Evolutionary conservation across 2,113 vertebrate species (phyloP).

Genomic region (Tapirus terrestris): DNA sequence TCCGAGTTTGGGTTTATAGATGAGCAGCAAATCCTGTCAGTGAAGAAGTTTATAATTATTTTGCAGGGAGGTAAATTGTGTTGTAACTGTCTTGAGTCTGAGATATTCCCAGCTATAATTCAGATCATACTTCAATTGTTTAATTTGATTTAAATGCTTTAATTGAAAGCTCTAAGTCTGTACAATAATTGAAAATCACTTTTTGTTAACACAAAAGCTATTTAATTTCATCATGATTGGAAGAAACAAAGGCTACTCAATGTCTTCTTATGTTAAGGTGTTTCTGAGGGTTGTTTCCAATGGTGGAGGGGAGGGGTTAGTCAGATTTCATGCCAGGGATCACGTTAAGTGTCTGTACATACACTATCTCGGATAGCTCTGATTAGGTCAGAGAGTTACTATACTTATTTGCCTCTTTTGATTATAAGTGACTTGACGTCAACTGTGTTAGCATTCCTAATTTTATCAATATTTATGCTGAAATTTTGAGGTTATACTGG

Average conservation of each 20-base stretch:
- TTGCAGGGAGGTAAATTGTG: slow-evolving; percentile 76
- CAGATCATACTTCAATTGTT: slow-evolving; percentile 73
- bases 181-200: slow-evolving; percentile 73
- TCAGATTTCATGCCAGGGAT: background rate
- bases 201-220: slow-evolving; percentile 38
- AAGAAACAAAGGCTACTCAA: slow-evolving; percentile 71
- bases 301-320: background rate
- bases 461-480: slow-evolving; percentile 1
- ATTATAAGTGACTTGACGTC: background rate
- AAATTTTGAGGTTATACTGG: background rate
- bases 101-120: slow-evolving; percentile 80
- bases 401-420: background rate
- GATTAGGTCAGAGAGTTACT: background rate
- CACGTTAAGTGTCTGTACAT: background rate
- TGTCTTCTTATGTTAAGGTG: slow-evolving; percentile 67
- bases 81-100: slow-evolving; percentile 75
- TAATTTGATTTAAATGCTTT: slow-evolving; percentile 64
- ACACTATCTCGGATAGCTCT: background rate
- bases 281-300: background rate
- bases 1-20: slow-evolving; percentile 77
- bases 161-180: slow-evolving; percentile 70
- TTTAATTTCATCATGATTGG: slow-evolving; percentile 44
- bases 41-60: slow-evolving; percentile 86
- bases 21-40: slow-evolving; percentile 79
- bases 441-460: background rate